A percentile compares a stretch with the other conserved stretches of the same genome.
These are phyloP conservation scores for Falco rusticolus DNA, from an alignment of 2,797 vertebrate species.

Conservation along the genomic window DNA sequence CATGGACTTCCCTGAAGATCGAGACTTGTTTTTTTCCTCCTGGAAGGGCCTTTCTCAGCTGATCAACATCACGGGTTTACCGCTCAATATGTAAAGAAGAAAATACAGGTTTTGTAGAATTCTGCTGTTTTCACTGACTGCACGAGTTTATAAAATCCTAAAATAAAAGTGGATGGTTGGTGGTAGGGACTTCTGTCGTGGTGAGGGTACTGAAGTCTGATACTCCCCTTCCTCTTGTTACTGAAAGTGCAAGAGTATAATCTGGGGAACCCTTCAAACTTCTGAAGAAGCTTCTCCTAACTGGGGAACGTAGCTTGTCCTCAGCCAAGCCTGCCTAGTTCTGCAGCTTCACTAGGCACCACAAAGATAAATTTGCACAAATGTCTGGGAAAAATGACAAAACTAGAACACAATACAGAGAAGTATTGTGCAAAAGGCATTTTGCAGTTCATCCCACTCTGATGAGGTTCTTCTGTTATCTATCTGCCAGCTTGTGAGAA, in stretches of 20 bases:
- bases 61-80: fast-evolving
- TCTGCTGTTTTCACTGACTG: background rate
- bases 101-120: background rate
- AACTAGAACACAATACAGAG: background rate
- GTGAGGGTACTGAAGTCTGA: background rate
- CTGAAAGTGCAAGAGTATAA: background rate
- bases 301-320: fast-evolving
- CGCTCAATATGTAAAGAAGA: fast-evolving
- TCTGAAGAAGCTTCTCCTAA: background rate
- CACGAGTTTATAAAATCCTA: background rate
- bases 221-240: background rate
- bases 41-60: background rate
- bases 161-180: background rate
- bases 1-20: background rate
- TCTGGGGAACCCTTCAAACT: background rate
- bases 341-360: background rate
- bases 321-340: background rate
- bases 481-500: background rate
- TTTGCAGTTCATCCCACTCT: background rate
- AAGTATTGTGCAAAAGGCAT: background rate
- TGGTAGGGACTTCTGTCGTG: background rate
- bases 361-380: background rate
- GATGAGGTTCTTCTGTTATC: background rate
- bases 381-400: background rate
- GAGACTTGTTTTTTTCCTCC: background rate